Evolutionary conservation across 2,797 vertebrate species (phyloP), one percentile per base, ranked within the genome.

Genomic region (Sphenodon punctatus): DNA sequence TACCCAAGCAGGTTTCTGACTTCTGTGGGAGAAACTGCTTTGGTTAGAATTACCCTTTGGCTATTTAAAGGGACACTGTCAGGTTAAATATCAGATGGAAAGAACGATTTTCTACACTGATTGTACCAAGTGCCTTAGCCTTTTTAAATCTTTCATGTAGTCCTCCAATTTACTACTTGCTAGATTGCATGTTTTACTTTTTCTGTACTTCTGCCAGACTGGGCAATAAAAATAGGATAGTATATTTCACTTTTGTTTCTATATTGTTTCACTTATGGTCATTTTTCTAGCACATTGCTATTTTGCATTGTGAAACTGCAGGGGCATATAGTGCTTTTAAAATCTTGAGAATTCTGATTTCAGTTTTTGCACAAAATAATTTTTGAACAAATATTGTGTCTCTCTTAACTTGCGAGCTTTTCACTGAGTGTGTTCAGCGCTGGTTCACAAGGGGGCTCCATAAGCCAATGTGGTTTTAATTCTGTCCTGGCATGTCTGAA

Each of bases 401-500:
- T 17, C 3, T 23, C 64, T 2, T 1, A 39, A 67, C 32, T 8
- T 25, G 58, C 0, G 9, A 66, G 56, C 12, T 41, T 77, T 58
- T 12, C 34, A 2, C 0, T 2, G n/a, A 59, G 12, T 7, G 19
- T 2, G 45, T 38, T 53, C 1, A 12, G 58, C 75, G 46, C 27
- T 53, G n/a, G 36, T 51, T 11, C 48, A 27, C 64, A 69, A 10
- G 11, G 78, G 49, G 11, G n/a, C 64, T 75, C 1, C 3, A 41
- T 11, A 49, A 75, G 36, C 30, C 32, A 12, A 1, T 10, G 1
- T 59, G 89, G 60, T 27, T 78, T 86, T 34, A 25, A 59, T 84
- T 73, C 64, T 32, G 43, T 60, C 34, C 72, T 42, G 0, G 10
- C 0, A 0, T 48, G 22, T 53, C 69, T 3, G 0, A 43, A 36